Base-by-base conservation (phyloP, 2,113 vertebrate species). In the Mormyrus lacerda region DNA sequence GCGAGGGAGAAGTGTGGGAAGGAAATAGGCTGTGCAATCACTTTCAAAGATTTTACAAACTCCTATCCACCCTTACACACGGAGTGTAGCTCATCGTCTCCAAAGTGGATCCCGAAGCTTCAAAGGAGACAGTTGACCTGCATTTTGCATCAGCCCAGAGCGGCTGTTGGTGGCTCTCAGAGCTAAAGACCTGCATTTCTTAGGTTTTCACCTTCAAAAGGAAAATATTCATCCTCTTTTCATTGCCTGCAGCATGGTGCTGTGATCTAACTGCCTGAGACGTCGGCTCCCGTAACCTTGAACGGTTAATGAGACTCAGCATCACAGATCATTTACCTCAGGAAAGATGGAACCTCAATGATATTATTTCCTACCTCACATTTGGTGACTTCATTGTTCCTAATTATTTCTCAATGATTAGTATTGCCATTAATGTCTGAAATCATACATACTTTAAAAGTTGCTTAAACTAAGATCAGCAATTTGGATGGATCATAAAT, bases 221-320 rank as follows among this genome's bases (percentile, higher is more conserved):
- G 10, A 65, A 44, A n/a, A 58, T n/a, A 61, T 35, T 44, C 82
- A 85, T 85, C 21, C 21, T 65, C 35, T 42, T 65, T 61, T 87
- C n/a, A 87, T 61, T 1, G 53, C 48, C 87, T 65, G 87, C 55
- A 65, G 53, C 39, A 84, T 24, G 82, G 82, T n/a, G 87, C 19
- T 87, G 55, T 50, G 48, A 53, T 87, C 85, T 87, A 55, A 87
- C 27, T 55, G 85, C 85, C 50, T n/a, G 82, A 55, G 85, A 87
- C 53, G n/a, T 44, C 19, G 53, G 55, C 19, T 27, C 35, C 55
- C 19, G 31, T 65, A 65, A 65, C 87, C 87, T 65, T 61, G 87
- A 65, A 87, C 53, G 44, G 87, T 42, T 42, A 87, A 87, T 87
- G 87, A 87, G 87, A 44, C 35, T 87, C 55, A 6, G 10, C 87